These are phyloP conservation scores for Agonopterix subpropinquella DNA, from an alignment of 2,888 invertebrate genomes.

Conservation along the genomic window DNA sequence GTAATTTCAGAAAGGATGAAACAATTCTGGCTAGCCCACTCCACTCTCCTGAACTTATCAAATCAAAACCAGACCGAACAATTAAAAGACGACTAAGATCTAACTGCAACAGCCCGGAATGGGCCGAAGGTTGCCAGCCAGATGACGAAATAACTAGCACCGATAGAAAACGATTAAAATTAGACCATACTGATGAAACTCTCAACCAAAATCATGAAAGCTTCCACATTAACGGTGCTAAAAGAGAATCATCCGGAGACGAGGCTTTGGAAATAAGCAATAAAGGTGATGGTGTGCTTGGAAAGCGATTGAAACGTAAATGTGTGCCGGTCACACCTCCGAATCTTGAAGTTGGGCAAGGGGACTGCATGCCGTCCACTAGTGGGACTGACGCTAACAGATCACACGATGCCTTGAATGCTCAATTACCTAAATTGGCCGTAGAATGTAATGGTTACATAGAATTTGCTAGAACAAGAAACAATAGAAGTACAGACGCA, in stretches of 20 bases:
- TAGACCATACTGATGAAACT: constrained; percentile 13
- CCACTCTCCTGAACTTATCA: constrained; percentile 44
- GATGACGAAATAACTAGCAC: constrained; percentile 24
- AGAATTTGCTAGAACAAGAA: constrained; percentile 56
- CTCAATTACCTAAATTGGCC: constrained; percentile 56
- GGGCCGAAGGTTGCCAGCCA: constrained; percentile 57
- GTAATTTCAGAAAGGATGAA: constrained; percentile 47
- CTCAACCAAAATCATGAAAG: constrained; percentile 13
- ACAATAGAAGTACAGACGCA: constrained; percentile 44
- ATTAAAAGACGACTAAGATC: constrained; percentile 39
- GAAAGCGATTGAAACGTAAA: constrained; percentile 36
- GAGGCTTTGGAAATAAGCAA: constrained; percentile 32
- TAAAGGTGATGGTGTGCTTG: constrained; percentile 46
- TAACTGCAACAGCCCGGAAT: constrained; percentile 53
- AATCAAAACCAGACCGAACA: constrained; percentile 27
- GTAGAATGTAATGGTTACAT: constrained; percentile 67
- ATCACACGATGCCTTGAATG: constrained; percentile 53
- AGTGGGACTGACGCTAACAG: constrained; percentile 52
- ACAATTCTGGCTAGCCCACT: constrained; percentile 37
- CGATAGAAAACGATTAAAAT: constrained; percentile 34
- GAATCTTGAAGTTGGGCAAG: constrained; percentile 59
- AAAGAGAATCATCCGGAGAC: constrained; percentile 30
- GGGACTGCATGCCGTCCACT: constrained; percentile 65
- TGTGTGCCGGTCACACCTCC: constrained; percentile 56
- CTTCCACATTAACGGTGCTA: constrained; percentile 21